Base-by-base conservation (phyloP, 1,140 invertebrate genomes). In the Popillia japonica region DNA sequence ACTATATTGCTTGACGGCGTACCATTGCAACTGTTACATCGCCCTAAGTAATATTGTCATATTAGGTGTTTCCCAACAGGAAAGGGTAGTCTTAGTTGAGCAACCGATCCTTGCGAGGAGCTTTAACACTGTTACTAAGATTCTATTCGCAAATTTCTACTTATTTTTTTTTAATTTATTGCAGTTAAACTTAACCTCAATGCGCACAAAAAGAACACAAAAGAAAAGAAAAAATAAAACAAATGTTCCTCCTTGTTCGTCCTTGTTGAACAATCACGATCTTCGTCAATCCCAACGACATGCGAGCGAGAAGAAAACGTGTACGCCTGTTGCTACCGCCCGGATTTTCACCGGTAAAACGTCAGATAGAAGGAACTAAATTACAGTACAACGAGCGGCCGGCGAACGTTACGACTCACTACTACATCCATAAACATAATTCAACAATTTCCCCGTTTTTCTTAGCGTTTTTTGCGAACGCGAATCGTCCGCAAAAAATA, bases 401-500 rank as follows among this genome's bases (percentile, higher is more conserved):
- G 44, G 44, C 44, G 44, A 68, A 34, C 61, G 61, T 14, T 34
- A 22, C 17, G 42, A 44, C 42, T 44, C 2, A 14, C 42, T 17
- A 7, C 14, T 55, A 55, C 48, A 68, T 68, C 22, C 61, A 68
- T 22, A 27, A 68, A 68, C 61, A 68, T 68, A 68, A 68, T 68
- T 68, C 61, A 68, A 68, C 61, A 27, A 68, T 68, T 61, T 68
- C 61, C 44, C 61, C 22, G 61, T 68, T 68, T 68, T 68, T 68
- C 22, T 68, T 68, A 68, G 27, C 61, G 61, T 68, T 68, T 68
- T n/a, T 68, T 68, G 61, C 61, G 61, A 27, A 68, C 61, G 20
- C 20, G 61, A 68, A 22, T 27, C 22, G 61, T 68, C 61, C 6
- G 20, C 61, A 68, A 68, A 27, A 68, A 68, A 68, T 22, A 10